phyloP scores from a whole-genome alignment of 2,888 invertebrate genomes.

The Nephrotoma appendiculata region DNA sequence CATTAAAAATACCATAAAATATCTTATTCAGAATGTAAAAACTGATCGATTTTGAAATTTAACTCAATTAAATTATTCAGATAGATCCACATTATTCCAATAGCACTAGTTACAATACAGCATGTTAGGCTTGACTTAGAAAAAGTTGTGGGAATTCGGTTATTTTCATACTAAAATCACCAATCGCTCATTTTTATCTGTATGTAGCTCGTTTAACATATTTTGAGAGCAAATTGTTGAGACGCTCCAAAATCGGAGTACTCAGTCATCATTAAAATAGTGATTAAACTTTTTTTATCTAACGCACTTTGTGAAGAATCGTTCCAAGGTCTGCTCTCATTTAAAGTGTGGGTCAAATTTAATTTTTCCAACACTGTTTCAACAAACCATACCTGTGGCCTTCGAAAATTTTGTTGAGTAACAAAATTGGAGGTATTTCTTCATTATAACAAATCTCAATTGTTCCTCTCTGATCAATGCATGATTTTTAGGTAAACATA shows the following conservation, averaged over 20 bases:
- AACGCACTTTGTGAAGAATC: not conserved
- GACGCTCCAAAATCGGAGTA: not conserved
- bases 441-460: not conserved
- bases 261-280: not conserved
- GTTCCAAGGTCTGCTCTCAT: not conserved
- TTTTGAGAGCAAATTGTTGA: not conserved
- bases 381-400: not conserved
- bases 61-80: no score
- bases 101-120: not conserved
- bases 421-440: not conserved
- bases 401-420: not conserved
- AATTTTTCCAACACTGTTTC: not conserved
- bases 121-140: not conserved
- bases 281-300: not conserved
- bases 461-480: not conserved
- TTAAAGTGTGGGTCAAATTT: not conserved
- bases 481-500: not conserved
- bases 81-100: not conserved
- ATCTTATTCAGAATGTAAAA: no score
- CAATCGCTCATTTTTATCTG: not conserved
- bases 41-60: no score
- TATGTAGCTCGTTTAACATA: not conserved
- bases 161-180: not conserved
- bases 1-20: not conserved
- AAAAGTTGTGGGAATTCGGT: not conserved